These are phyloP conservation scores for Butorides virescens DNA, from an alignment of 2,113 vertebrate genomes.

Conservation along the genomic window DNA sequence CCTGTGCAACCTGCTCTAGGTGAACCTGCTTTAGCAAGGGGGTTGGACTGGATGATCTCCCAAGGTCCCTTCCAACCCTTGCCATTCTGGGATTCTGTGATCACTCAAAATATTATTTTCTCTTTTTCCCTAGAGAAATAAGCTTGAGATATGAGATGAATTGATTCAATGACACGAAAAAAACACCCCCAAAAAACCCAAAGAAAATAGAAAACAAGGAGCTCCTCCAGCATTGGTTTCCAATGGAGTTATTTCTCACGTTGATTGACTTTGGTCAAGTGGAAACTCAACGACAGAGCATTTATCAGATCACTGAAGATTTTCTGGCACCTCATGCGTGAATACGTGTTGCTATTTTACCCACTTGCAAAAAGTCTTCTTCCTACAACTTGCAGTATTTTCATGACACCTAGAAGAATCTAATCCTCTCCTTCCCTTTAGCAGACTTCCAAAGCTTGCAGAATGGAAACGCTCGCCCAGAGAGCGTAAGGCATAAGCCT, in stretches of 20 bases:
- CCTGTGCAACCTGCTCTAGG: too few species aligned
- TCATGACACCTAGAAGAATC: not conserved
- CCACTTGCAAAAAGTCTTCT: not conserved
- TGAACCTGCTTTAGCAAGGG: too few species aligned
- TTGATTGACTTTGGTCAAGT: not conserved
- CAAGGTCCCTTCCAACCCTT: too few species aligned
- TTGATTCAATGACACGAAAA: not conserved
- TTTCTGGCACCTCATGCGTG: not conserved
- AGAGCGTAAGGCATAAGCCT: accelerated
- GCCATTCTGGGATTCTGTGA: too few species aligned
- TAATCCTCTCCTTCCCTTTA: not conserved
- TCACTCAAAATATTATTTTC: not conserved
- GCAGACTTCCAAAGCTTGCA: not conserved
- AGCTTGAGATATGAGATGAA: not conserved
- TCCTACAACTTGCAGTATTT: not conserved
- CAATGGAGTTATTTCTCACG: not conserved
- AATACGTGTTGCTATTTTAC: not conserved
- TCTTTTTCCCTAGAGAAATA: not conserved
- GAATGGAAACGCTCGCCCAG: not conserved
- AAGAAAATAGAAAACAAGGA: not conserved
- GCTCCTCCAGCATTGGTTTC: not conserved
- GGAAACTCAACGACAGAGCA: not conserved
- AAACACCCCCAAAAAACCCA: not conserved
- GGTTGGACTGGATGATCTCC: too few species aligned
- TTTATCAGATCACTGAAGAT: not conserved